Evolutionary conservation across 2,888 invertebrate genomes (phyloP), one percentile per base, ranked within the genome.

Genomic region (Linnaemya tessellans): DNA sequence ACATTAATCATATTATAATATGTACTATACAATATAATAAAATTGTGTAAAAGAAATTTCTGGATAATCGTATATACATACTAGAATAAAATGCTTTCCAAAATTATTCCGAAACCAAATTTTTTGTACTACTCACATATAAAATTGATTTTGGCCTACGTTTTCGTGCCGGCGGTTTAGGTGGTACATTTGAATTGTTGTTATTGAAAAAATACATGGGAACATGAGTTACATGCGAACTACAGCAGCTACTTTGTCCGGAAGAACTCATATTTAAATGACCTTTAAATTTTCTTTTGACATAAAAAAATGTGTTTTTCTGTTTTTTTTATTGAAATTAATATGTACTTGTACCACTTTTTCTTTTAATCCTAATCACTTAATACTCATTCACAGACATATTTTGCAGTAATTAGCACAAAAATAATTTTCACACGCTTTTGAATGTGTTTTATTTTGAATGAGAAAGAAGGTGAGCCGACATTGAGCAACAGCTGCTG

Each of bases 151-250:
- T 91, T n/a, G 91, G 90, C 4, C 92, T 88, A 84, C 90, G 92
- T 78, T 90, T 92, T 62, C 93, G 88, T 46, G 88, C 88, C 80
- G 93, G 93, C 46, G 92, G 90, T 81, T 90, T 89, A 1, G 93
- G 93, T 22, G 90, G 90, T 30, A 88, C 89, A 83, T 88, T 87
- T 58, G 89, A 73, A 64, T 78, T 65, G 46, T 58, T 60, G 30
- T 51, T 83, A 20, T 73, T 79, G 35, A 70, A 82, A 51, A 79
- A 85, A 49, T 71, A 65, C 60, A 82, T 71, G 35, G 85, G 79
- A 13, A 82, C 75, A 71, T 75, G 82, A 0, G 79, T 75, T 49
- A 79, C 71, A 13, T 89, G 88, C 49, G 89, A 89, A 67, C 90
- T 88, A 79, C 89, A 88, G 80, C 89, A 89, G 80, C 90, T 90